Evolutionary conservation across 2,797 vertebrate genomes (phyloP).

Genomic region (Pyrocephalus nanus): DNA sequence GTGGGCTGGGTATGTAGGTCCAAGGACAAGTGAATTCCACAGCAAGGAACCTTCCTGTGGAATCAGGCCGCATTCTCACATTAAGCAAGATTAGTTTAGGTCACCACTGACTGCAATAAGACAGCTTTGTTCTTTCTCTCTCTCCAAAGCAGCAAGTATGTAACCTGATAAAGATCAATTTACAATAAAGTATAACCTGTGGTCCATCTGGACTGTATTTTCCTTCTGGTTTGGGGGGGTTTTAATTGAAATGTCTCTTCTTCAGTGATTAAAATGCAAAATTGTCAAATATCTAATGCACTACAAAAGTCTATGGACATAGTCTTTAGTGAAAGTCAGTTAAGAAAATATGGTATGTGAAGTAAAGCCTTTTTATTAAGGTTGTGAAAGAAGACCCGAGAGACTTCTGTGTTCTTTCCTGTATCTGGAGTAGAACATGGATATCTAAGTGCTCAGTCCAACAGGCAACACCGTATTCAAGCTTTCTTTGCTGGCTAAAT

Average conservation of each 20-base stretch:
- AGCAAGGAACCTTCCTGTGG: background rate
- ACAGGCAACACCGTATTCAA: background rate
- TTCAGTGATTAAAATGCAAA: background rate
- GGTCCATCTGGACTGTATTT: constrained; percentile 25
- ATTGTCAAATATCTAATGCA: background rate
- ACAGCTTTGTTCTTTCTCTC: background rate
- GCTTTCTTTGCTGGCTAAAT: background rate
- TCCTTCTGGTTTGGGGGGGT: background rate
- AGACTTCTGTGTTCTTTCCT: background rate
- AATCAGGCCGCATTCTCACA: background rate
- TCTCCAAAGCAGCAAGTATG: background rate
- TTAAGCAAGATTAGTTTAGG: background rate
- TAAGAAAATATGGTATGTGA: background rate
- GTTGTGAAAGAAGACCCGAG: background rate
- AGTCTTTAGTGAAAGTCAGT: background rate
- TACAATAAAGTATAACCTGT: background rate
- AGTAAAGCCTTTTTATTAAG: background rate
- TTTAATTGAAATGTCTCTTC: background rate
- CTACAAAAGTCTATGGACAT: background rate
- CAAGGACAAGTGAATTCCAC: background rate
- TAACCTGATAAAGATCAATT: background rate
- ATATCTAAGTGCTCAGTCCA: background rate
- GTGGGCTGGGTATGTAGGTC: background rate
- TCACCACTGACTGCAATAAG: background rate
- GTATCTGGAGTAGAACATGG: background rate